phyloP scores from a whole-genome alignment of 2,888 invertebrate genomes.

The Plebejus argus region DNA sequence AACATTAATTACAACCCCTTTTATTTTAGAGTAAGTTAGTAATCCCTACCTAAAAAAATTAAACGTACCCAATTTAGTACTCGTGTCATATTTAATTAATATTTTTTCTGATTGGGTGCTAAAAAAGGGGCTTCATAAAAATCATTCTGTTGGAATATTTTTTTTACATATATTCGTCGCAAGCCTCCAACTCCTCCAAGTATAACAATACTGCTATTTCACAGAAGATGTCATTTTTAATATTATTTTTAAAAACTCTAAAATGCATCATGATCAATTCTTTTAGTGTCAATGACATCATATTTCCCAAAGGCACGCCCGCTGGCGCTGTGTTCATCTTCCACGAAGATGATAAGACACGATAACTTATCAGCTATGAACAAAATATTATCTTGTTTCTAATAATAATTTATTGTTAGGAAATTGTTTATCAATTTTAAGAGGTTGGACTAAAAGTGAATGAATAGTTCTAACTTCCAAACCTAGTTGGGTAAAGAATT shows the following conservation, averaged over 20 bases:
- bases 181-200: no score
- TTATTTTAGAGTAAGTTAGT: no score
- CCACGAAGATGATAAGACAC: conserved; percentile 21
- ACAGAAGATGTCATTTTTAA: no score
- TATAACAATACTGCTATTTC: no score
- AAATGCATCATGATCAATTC: neutral
- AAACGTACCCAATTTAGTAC: no score
- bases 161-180: no score
- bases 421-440: neutral
- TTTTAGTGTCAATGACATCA: neutral
- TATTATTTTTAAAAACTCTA: neutral
- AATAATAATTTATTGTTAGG: conserved; percentile 9
- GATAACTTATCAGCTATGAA: conserved; percentile 9
- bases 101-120: no score
- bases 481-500: neutral
- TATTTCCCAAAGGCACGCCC: conserved; percentile 15
- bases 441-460: neutral
- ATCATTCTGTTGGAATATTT: no score
- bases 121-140: no score
- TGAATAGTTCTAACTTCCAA: neutral
- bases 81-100: no score
- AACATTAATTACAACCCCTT: no score
- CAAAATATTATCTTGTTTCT: conserved; percentile 1
- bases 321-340: conserved; percentile 22
- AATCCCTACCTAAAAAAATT: no score